Conservation (phyloP, 2,888 invertebrate genomes). For the Perdita meconis region DNA sequence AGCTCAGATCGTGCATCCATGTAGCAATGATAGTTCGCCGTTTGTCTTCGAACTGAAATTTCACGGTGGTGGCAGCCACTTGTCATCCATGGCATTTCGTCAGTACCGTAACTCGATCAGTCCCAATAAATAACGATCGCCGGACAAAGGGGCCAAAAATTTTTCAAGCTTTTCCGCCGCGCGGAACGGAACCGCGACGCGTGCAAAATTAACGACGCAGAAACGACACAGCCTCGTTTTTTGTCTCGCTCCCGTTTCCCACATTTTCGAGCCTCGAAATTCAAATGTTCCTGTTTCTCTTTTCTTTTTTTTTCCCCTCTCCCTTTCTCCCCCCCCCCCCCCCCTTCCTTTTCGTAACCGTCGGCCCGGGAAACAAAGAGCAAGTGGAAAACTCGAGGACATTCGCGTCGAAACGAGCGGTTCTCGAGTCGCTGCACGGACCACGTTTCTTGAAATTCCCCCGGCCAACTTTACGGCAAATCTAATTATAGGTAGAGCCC, state of each 20-base stretch:
- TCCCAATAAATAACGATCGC: constrained; percentile 9
- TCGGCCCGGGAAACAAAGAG: constrained; percentile 16
- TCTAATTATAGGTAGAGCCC: constrained; percentile 57
- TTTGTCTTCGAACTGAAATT: neutral
- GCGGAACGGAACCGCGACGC: constrained; percentile 46
- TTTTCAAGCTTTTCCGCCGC: constrained; percentile 33
- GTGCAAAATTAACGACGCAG: constrained; percentile 54
- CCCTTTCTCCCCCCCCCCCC: too few relatives aligned
- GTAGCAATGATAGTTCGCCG: too few relatives aligned
- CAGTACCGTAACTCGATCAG: neutral
- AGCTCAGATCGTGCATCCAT: too few relatives aligned
- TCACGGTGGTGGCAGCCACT: neutral
- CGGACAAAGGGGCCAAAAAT: constrained; percentile 16
- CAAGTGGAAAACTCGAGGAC: neutral
- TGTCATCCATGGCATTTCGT: neutral
- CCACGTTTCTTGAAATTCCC: constrained; percentile 38
- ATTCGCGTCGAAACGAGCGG: constrained; percentile 7
- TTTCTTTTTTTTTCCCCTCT: neutral
- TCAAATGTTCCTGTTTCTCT: constrained; percentile 31
- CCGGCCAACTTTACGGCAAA: constrained; percentile 43
- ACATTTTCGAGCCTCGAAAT: constrained; percentile 39
- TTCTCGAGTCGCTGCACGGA: neutral
- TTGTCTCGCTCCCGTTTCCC: constrained; percentile 20
- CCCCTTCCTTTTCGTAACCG: neutral
- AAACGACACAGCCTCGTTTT: constrained; percentile 40